A percentile compares a stretch with the other conserved stretches of the same genome.
phyloP scores from a whole-genome alignment of 2,888 invertebrate species.

The Nemapogon koenigi region DNA sequence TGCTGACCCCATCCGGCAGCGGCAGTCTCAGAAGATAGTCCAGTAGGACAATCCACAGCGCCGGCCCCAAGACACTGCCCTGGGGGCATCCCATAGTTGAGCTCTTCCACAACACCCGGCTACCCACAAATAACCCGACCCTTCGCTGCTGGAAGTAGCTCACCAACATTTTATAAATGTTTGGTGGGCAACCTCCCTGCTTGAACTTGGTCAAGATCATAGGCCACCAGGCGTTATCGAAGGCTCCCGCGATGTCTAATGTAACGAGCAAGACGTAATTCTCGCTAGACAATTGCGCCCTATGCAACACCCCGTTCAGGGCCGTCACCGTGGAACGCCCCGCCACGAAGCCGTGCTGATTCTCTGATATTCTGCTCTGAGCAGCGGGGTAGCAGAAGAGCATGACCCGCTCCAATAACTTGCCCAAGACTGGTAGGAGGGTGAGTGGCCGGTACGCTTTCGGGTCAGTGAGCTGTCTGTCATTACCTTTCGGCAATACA shows the following conservation, averaged over 20 bases:
- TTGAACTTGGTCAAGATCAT: slow-evolving; percentile 23
- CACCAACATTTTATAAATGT: slow-evolving; percentile 16
- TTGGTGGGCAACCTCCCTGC: slow-evolving; percentile 16
- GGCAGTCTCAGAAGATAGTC: no score
- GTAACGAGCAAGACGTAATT: slow-evolving; percentile 21
- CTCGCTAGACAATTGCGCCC: neutral
- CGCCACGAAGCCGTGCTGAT: slow-evolving; percentile 26
- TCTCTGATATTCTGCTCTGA: slow-evolving; percentile 9
- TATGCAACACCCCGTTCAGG: slow-evolving; percentile 11
- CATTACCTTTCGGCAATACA: no score
- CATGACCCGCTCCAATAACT: slow-evolving; percentile 22
- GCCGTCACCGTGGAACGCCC: slow-evolving; percentile 22
- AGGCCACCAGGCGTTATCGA: slow-evolving; percentile 27
- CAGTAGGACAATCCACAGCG: no score
- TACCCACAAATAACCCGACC: no score
- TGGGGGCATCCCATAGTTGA: no score
- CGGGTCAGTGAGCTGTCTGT: slow-evolving; percentile 17
- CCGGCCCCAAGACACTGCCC: no score
- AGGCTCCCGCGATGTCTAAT: slow-evolving; percentile 23
- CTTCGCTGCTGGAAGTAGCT: slow-evolving; percentile 20
- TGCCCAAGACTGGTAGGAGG: slow-evolving; percentile 22
- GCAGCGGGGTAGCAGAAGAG: slow-evolving; percentile 16
- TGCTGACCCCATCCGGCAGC: no score
- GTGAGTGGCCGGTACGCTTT: slow-evolving; percentile 24
- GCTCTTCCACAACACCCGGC: no score